A percentile compares a stretch with the other conserved stretches of the same genome.
phyloP scores from a whole-genome alignment of 2,797 vertebrate species.

The Sarcophilus harrisii region DNA sequence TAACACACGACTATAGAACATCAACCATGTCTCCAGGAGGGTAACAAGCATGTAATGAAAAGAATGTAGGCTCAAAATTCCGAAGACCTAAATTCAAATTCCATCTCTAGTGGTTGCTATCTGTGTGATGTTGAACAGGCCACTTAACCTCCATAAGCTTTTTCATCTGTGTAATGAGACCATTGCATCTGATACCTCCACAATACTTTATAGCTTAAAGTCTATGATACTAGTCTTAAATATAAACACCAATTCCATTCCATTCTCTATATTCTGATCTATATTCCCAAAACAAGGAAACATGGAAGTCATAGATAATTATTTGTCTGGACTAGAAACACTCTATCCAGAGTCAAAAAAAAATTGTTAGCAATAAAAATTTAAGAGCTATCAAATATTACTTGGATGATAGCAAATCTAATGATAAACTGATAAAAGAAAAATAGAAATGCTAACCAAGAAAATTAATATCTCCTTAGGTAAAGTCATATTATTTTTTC shows the following conservation, averaged over 20 bases:
- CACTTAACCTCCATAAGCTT: not conserved
- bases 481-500: not conserved
- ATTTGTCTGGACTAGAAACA: not conserved
- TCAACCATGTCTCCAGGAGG: not conserved
- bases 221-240: not conserved
- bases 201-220: not conserved
- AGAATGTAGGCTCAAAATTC: not conserved
- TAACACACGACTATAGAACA: not conserved
- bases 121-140: not conserved
- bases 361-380: not conserved
- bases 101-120: not conserved
- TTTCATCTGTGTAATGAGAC: not conserved
- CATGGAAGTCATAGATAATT: not conserved
- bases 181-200: not conserved
- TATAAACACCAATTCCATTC: not conserved
- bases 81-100: not conserved
- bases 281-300: constrained; percentile 13
- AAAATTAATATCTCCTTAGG: not conserved
- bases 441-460: not conserved
- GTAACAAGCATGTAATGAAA: not conserved
- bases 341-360: not conserved
- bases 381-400: not conserved
- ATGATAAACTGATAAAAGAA: not conserved
- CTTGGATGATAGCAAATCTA: not conserved
- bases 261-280: not conserved